Evolutionary conservation across 2,113 vertebrate species (phyloP).

Genomic region (Psilopsiagon aurifrons): DNA sequence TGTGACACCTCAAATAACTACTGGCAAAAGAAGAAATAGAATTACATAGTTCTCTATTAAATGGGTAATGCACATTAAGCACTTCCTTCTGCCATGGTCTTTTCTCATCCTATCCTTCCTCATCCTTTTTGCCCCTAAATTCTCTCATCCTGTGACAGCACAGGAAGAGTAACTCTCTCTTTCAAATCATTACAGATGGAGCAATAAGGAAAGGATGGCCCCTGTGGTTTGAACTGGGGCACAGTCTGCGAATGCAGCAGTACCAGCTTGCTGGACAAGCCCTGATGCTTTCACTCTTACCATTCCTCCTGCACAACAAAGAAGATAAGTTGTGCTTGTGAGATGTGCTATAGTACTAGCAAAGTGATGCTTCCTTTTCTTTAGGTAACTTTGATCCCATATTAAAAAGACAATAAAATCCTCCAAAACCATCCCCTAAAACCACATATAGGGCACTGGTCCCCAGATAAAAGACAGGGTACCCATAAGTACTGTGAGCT

Average conservation of each 20-base stretch:
- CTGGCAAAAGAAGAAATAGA: not conserved
- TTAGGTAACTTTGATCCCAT: not conserved
- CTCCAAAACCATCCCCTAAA: not conserved
- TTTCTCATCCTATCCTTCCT: not conserved
- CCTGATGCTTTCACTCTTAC: not conserved
- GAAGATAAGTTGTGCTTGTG: not conserved
- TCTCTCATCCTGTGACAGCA: not conserved
- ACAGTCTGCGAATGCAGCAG: not conserved
- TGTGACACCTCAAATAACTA: not conserved
- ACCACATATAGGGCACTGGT: not conserved
- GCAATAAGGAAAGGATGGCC: not conserved
- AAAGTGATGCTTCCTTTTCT: not conserved
- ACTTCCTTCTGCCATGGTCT: not conserved
- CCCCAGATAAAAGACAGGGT: not conserved
- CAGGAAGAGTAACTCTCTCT: not conserved
- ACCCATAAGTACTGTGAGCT: not conserved
- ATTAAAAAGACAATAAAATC: not conserved
- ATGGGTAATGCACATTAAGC: not conserved
- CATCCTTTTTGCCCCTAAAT: not conserved
- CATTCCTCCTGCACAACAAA: not conserved
- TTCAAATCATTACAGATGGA: not conserved
- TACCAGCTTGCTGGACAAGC: not conserved
- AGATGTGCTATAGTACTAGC: not conserved
- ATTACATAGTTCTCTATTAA: not conserved
- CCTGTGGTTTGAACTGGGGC: not conserved